These are phyloP conservation scores for Nycticryphes semicollaris DNA, from an alignment of 2,113 vertebrate species.

Conservation along the genomic window DNA sequence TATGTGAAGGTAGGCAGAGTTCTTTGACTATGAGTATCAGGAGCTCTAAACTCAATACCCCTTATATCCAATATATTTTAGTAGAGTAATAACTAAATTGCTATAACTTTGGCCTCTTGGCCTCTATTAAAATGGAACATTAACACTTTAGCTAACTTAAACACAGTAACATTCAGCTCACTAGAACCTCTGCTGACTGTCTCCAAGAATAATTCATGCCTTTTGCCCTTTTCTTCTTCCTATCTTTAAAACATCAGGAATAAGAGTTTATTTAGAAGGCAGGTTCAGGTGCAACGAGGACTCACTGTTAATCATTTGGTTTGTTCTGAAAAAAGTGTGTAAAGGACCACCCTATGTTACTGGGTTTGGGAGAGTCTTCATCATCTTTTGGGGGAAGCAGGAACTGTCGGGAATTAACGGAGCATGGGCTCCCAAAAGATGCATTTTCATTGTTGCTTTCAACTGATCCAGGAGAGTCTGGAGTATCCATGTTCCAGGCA, in stretches of 20 bases:
- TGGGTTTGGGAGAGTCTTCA: constrained; percentile 75
- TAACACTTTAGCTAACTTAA: constrained; percentile 33
- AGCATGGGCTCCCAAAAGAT: constrained; percentile 91
- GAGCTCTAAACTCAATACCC: not conserved
- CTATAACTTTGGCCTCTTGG: not conserved
- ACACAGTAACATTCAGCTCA: constrained; percentile 31
- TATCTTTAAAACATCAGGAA: not conserved
- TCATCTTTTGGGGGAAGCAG: constrained; percentile 86
- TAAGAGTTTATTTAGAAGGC: constrained; percentile 70
- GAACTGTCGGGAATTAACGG: constrained; percentile 92
- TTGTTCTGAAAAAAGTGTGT: constrained; percentile 83
- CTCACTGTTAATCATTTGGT: constrained; percentile 70
- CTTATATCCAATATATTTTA: not conserved
- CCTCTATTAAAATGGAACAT: constrained; percentile 28
- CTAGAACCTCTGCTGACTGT: constrained; percentile 39
- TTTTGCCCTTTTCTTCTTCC: constrained; percentile 2
- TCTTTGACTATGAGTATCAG: constrained; percentile 53
- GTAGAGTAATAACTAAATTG: constrained; percentile 30
- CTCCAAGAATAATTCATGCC: constrained; percentile 45
- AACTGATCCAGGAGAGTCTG: constrained; percentile 77
- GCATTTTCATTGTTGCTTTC: constrained; percentile 80
- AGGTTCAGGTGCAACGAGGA: not conserved
- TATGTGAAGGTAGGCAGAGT: constrained; percentile 33
- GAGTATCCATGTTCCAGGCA: constrained; percentile 81
- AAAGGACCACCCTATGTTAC: constrained; percentile 77